Evolutionary conservation across 2,113 vertebrate species (phyloP), one percentile per base, ranked within the genome.

Genomic region (Caranx ignobilis): DNA sequence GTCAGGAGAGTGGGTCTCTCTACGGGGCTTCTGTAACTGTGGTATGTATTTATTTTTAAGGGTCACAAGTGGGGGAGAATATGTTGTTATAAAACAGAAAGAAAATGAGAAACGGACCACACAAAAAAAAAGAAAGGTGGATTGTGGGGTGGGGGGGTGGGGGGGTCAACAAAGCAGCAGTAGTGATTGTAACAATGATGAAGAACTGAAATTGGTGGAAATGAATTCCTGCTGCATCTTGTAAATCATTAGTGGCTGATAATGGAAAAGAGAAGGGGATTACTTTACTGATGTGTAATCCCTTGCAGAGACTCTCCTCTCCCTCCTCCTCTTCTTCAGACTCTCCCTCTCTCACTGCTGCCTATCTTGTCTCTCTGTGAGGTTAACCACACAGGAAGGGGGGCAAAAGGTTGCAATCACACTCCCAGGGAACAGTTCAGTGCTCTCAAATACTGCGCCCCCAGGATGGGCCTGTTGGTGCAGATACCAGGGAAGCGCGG

Each of bases 321-420:
- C 31, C 21, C 19, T 62, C 21, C 31, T 37, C 15, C 61, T 63
- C 66, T 19, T 55, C 43, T 39, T 70, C 62, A 68, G n/a, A 71
- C 54, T 3, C 18, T n/a, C 45, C 19, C 71, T 26, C 26, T 26
- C 3, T 45, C 32, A 43, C 13, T 26, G 15, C 19, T 76, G 32
- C 54, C 64, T 16, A 13, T 72, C 73, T 65, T 65, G 59, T 37
- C 79, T 64, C n/a, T 67, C 35, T 43, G 69, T 74, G 83, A 61
- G 78, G 82, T 87, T 89, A 88, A 88, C 88, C 78, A 83, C 69
- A 75, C 78, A 75, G 70, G 56, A 75, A 56, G 70, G 39, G 70
- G 82, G 56, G 71, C 67, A 83, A 83, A 82, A 83, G 74, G 79
- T 83, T 83, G 84, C 79, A 90, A 91, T 91, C 87, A 88, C 65